Evolutionary conservation across 2,888 invertebrate species (phyloP).

Genomic region (Cremastobaeus sp.): DNA sequence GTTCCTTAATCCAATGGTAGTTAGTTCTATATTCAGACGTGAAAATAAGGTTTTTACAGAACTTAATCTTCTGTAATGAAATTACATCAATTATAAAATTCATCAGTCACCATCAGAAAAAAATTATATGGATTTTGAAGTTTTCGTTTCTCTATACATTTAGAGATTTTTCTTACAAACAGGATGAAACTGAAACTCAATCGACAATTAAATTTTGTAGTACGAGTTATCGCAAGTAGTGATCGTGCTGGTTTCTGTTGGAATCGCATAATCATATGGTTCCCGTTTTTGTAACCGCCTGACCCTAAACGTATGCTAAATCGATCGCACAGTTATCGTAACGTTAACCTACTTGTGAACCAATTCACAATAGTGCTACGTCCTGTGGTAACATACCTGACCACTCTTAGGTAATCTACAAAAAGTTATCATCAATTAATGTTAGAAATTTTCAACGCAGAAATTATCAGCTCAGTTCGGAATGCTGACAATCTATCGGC

Average conservation of each 20-base stretch:
- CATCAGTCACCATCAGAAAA: no score
- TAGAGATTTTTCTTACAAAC: not conserved
- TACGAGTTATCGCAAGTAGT: slow-evolving; percentile 17
- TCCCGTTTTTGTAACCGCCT: slow-evolving; percentile 49
- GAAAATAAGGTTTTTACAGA: no score
- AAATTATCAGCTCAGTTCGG: slow-evolving; percentile 5
- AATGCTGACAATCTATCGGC: no score
- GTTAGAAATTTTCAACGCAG: slow-evolving; percentile 28
- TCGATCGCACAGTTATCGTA: slow-evolving; percentile 59
- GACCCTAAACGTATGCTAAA: slow-evolving; percentile 47
- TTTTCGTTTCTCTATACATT: no score
- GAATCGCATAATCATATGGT: slow-evolving; percentile 43
- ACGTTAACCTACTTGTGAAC: slow-evolving; percentile 59
- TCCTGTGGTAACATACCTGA: slow-evolving; percentile 44
- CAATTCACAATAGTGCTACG: slow-evolving; percentile 40
- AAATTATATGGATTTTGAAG: not conserved
- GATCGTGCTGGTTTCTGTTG: slow-evolving; percentile 36
- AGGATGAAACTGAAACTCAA: slow-evolving; percentile 11
- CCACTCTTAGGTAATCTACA: slow-evolving; percentile 25
- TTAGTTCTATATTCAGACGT: no score
- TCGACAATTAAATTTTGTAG: slow-evolving; percentile 33
- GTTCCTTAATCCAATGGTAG: no score
- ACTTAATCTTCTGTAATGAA: no score
- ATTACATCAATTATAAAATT: no score
- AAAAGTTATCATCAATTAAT: slow-evolving; percentile 17